Evolutionary conservation across 2,797 vertebrate genomes (phyloP), one percentile per base, ranked within the genome.

Genomic region (Apodemus agrarius): DNA sequence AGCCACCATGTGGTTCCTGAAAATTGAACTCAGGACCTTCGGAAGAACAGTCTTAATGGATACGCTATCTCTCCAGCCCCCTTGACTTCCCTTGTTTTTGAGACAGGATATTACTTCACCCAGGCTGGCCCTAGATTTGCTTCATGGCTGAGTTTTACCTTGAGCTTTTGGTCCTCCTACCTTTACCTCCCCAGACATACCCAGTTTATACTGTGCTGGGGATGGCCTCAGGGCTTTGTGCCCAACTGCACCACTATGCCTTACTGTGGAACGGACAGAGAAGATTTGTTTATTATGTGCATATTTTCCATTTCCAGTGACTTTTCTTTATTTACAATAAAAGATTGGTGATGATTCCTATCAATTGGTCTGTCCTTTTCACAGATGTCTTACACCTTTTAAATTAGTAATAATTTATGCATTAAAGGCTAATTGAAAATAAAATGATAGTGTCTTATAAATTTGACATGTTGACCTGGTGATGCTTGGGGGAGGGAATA

Each of bases 371-470:
- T 95, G 29, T 95, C 90, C 54, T 75, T 94, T 94, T 34, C 80
- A 84, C 43, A 94, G 69, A 54, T 67, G 21, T 78, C 69, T 34
- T 24, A 26, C 46, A n/a, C 83, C 86, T 93, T 93, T 83, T 17
- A 84, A 91, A 84, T 76, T 91, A 89, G 37, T 90, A 76, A 4
- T 61, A 84, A 16, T 85, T 84, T 84, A 46, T 87, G 12, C 81
- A 89, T 84, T 96, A 67, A 94, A 89, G 69, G 29, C 57, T 91
- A 90, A 61, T 85, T 88, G 40, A 92, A 91, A 94, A 82, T 96
- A 54, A 96, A 97, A 69, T 69, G 31, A 72, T 31, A 79, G 22
- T 61, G 31, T 84, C 76, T 43, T 91, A 57, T 22, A 96, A 46
- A 89, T 95, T 92, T 90, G 67, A 46, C 19, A 69, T 92, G 91